Conservation (phyloP, 2,797 vertebrate species). For the Peromyscus attwateri region DNA sequence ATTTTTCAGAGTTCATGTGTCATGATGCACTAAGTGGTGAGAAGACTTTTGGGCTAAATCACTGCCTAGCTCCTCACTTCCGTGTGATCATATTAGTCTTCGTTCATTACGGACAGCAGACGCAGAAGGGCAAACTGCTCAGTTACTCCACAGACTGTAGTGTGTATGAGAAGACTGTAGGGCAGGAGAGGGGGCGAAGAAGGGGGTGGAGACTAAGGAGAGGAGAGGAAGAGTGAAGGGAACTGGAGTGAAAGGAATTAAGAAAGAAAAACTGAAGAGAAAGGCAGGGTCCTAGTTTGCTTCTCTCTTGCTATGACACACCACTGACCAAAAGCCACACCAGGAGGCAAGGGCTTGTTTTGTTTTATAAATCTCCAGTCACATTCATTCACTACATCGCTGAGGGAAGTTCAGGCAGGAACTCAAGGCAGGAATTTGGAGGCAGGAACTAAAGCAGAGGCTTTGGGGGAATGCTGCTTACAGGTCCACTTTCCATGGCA, state of each 20-base stretch:
- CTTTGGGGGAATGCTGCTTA: too few species aligned
- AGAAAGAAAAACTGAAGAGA: neutral
- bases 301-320: neutral
- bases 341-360: too few species aligned
- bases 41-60: neutral
- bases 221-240: too few species aligned
- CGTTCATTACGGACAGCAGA: neutral
- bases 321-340: neutral
- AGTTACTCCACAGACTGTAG: neutral
- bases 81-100: neutral
- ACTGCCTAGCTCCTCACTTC: neutral
- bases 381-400: neutral
- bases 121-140: neutral
- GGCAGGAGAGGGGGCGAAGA: neutral
- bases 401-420: neutral
- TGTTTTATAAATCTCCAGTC: neutral
- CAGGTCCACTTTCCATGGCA: too few species aligned
- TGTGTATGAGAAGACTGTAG: too few species aligned
- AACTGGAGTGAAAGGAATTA: neutral
- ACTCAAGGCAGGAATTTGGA: neutral
- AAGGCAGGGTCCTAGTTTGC: neutral
- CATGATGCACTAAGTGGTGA: neutral
- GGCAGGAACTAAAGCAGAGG: neutral
- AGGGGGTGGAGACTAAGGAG: neutral
- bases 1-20: neutral